These are phyloP conservation scores for Puma concolor DNA, from an alignment of 2,113 vertebrate species.

Conservation along the genomic window DNA sequence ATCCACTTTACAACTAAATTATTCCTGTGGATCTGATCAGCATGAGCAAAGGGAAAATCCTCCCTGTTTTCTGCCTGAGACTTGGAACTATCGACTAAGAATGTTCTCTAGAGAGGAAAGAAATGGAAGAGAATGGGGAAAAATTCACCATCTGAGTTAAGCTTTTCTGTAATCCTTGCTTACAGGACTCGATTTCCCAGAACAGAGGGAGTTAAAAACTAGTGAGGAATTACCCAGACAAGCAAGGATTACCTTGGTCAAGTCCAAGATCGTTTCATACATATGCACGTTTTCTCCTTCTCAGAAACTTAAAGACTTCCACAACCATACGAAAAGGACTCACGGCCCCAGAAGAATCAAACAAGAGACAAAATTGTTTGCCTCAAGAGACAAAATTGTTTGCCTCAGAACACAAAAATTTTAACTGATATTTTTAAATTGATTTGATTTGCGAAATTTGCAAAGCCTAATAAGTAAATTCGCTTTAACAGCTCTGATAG, in stretches of 20 bases:
- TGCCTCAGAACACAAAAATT: conserved; percentile 16
- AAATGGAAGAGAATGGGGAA: neutral
- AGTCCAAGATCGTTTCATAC: neutral
- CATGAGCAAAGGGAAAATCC: neutral
- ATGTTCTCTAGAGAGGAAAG: neutral
- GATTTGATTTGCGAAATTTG: neutral
- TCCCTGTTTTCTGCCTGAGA: neutral
- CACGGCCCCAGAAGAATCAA: neutral
- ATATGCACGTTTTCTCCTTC: neutral
- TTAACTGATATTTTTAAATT: neutral
- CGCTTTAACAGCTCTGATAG: neutral
- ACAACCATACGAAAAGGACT: neutral
- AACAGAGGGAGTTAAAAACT: neutral
- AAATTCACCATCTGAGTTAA: neutral
- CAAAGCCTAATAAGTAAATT: neutral
- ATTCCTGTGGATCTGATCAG: neutral
- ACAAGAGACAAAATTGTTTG: neutral
- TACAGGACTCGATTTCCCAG: neutral
- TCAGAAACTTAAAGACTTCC: neutral
- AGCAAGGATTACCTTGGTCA: neutral
- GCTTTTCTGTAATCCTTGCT: neutral
- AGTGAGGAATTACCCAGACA: neutral
- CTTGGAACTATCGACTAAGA: neutral
- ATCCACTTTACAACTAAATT: neutral
- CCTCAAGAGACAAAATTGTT: neutral